These are phyloP conservation scores for Musca domestica DNA, from an alignment of 1,140 invertebrate genomes.

Conservation along the genomic window DNA sequence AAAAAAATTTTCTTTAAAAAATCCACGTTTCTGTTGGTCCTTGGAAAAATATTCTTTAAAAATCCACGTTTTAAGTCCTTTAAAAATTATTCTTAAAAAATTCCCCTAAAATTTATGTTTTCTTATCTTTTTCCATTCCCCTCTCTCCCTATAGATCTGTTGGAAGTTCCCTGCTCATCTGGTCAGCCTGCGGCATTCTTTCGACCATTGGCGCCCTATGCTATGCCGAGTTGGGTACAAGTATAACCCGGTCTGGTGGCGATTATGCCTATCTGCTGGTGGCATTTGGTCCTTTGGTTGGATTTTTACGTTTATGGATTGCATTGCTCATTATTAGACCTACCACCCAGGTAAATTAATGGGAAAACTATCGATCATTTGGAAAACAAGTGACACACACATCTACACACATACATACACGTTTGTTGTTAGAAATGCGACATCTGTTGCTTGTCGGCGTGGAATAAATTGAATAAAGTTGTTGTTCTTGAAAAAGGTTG, in stretches of 20 bases:
- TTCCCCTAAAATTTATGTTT: too few species aligned
- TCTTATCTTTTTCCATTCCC: too few species aligned
- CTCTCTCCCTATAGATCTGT: conserved; percentile 62
- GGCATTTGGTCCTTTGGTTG: conserved; percentile 84
- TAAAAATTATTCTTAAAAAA: too few species aligned
- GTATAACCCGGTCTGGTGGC: conserved; percentile 78
- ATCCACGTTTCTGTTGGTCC: too few species aligned
- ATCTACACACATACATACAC: too few species aligned
- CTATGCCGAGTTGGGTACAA: conserved; percentile 82
- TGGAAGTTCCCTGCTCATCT: conserved; percentile 69
- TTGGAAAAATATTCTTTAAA: too few species aligned
- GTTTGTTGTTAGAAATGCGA: neutral
- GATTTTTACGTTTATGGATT: conserved; percentile 86
- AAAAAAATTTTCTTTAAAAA: too few species aligned
- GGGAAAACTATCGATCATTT: too few species aligned
- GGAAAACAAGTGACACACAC: too few species aligned
- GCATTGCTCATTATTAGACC: conserved; percentile 82
- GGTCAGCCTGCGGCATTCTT: conserved; percentile 70
- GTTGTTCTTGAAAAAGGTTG: neutral
- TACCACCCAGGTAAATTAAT: conserved; percentile 59
- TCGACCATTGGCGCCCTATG: conserved; percentile 76
- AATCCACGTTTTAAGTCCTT: too few species aligned
- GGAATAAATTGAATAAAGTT: neutral
- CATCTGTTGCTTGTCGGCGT: neutral
- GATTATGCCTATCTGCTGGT: conserved; percentile 86